Conservation (phyloP, 2,797 vertebrate species). For the Phylloscopus collybita region DNA sequence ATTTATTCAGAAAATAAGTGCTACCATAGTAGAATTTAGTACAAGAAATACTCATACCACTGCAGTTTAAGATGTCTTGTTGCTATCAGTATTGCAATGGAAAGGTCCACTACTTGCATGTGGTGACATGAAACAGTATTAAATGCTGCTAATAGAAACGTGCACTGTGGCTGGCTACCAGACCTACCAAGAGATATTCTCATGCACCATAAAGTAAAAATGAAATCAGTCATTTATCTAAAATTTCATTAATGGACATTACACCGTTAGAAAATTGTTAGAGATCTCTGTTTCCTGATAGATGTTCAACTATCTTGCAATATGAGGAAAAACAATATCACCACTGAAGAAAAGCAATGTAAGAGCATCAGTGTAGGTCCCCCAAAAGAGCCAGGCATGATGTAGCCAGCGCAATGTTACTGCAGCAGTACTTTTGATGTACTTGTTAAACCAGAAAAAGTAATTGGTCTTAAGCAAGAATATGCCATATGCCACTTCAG, state of each 20-base stretch:
- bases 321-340: background rate
- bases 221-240: background rate
- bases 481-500: background rate
- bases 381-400: background rate
- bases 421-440: background rate
- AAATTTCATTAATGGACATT: background rate
- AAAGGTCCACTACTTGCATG: background rate
- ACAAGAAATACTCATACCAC: background rate
- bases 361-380: rapidly evolving
- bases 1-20: slow-evolving; percentile 79
- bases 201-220: background rate
- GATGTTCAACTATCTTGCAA: background rate
- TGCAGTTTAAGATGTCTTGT: background rate
- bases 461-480: background rate
- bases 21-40: background rate
- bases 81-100: background rate
- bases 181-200: background rate
- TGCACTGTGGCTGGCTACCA: background rate
- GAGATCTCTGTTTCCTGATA: background rate
- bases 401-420: background rate
- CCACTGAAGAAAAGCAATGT: background rate
- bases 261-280: background rate
- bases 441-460: background rate
- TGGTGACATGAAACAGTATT: background rate
- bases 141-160: background rate